Evolutionary conservation across 2,797 vertebrate genomes (phyloP), one percentile per base, ranked within the genome.

Genomic region (Nothura maculosa): DNA sequence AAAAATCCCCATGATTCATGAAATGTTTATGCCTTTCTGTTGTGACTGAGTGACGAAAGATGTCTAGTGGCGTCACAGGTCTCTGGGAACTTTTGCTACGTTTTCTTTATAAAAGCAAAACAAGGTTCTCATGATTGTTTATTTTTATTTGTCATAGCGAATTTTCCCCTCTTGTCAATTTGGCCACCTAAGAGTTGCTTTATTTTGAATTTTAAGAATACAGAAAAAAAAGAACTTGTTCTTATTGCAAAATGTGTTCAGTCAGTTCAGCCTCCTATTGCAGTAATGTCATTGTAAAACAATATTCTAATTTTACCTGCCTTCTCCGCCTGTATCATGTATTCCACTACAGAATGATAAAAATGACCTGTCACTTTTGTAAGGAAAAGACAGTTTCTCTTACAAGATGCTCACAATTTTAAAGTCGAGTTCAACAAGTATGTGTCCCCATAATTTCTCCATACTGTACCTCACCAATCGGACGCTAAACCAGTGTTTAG

Each of bases 31-130:
- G 60, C 47, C 12, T 74, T 91, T 87, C 84, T 95, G 92, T 95
- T 96, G 90, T 96, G 91, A 84, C 92, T 90, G 92, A 88, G 74
- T 25, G 55, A 83, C 79, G 57, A 95, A 89, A 79, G 24, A 61
- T 40, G 79, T 90, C 67, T 92, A 43, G 14, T 74, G 85, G 48
- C 30, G 50, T 66, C 40, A 52, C 40, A 32, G 10, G 9, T 55
- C 64, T 81, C 66, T 69, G 52, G 30, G 38, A 89, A 68, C 2
- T 82, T 88, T 81, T 87, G 24, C 63, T 64, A 14, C 68, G 2
- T 66, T 89, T 83, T 79, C 58, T 63, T 73, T 79, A 61, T 32
- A 45, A 67, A 81, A 73, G 12, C 24, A 64, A 61, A 42, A 30
- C 76, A 81, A 72, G 4, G 75, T 34, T 61, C 4, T 21, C 64